Percentiles rank a stretch among this genome's conserved stretches.
Evolutionary conservation across 2,113 vertebrate species (phyloP).

Genomic region (Mesembrinibis cayennensis): DNA sequence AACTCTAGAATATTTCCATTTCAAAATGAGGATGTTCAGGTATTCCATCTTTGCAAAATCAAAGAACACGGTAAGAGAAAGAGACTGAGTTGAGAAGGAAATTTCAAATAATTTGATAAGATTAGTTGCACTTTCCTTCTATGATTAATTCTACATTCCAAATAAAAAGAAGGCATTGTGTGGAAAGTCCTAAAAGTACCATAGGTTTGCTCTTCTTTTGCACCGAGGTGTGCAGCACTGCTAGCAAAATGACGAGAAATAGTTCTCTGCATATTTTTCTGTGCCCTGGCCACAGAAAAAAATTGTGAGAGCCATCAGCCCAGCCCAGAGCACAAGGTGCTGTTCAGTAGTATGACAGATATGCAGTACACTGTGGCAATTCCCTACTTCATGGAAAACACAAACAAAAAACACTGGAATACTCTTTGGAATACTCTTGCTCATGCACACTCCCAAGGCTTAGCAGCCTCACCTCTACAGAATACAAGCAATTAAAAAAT

Average conservation of each 20-base stretch:
- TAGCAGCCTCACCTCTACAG: neutral
- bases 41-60: neutral
- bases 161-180: neutral
- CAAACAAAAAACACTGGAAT: neutral
- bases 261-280: neutral
- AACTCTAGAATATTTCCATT: neutral
- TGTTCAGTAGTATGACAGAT: neutral
- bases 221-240: neutral
- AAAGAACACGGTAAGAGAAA: neutral
- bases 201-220: neutral
- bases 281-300: neutral
- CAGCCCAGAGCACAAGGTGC: neutral
- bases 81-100: neutral
- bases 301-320: neutral
- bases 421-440: neutral
- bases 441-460: neutral
- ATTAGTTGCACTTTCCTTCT: neutral
- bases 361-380: neutral
- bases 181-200: neutral
- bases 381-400: neutral
- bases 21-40: neutral
- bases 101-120: neutral
- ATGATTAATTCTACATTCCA: neutral
- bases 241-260: neutral
- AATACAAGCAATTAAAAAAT: neutral